Evolutionary conservation across 2,113 vertebrate species (phyloP).

Genomic region (Macroglossus sobrinus): DNA sequence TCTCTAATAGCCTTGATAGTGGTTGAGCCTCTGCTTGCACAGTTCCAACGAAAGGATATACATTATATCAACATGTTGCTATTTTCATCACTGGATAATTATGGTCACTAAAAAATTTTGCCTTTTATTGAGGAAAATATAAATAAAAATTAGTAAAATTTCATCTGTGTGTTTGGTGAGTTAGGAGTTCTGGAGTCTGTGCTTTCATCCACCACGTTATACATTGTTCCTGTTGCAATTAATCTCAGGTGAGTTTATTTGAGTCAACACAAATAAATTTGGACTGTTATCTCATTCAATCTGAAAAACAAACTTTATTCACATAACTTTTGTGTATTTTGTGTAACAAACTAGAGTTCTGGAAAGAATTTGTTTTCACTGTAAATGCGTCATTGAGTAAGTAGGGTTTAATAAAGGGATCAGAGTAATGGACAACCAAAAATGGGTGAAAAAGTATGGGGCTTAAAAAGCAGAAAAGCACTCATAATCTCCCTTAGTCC

Average conservation of each 20-base stretch:
- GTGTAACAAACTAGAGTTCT: neutral
- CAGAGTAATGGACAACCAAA: neutral
- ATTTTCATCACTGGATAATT: neutral
- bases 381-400: neutral
- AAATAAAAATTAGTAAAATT: neutral
- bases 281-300: neutral
- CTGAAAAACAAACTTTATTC: neutral
- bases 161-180: neutral
- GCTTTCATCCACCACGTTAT: neutral
- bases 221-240: neutral
- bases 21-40: neutral
- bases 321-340: neutral
- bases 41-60: neutral
- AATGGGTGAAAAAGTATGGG: neutral
- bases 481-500: neutral
- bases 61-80: neutral
- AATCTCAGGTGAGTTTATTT: neutral
- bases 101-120: neutral
- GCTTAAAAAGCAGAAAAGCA: neutral
- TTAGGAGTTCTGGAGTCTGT: neutral
- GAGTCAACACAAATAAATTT: neutral
- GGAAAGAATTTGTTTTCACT: neutral
- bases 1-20: neutral
- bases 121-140: neutral
- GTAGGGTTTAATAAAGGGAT: neutral